Evolutionary conservation across 2,888 invertebrate species (phyloP).

Genomic region (Drosophila robusta): DNA sequence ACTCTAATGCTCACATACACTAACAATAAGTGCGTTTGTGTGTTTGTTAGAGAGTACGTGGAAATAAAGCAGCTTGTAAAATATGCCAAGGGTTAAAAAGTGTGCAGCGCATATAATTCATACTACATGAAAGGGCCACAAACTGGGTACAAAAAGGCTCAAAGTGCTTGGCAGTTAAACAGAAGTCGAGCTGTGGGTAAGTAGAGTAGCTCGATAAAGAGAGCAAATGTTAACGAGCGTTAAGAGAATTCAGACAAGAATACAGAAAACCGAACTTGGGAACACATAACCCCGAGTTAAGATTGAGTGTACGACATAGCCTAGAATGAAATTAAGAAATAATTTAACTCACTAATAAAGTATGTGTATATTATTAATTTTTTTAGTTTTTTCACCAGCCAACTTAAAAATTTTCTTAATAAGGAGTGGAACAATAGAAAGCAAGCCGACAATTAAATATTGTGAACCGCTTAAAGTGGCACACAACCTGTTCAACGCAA

Average conservation of each 20-base stretch:
- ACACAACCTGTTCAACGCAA: too few species aligned
- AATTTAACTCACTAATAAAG: background rate
- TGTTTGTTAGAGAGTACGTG: conserved; percentile 69
- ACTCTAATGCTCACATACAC: conserved; percentile 17
- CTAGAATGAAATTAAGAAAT: background rate
- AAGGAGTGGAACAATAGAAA: too few species aligned
- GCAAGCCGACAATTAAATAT: too few species aligned
- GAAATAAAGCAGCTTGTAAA: conserved; percentile 77
- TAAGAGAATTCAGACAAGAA: conserved; percentile 27
- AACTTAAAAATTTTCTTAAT: too few species aligned
- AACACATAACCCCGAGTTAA: background rate
- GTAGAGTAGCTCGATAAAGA: conserved; percentile 18
- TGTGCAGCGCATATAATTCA: conserved; percentile 78
- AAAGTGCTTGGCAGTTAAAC: conserved; percentile 61
- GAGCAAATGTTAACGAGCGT: conserved; percentile 30
- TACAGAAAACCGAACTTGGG: background rate
- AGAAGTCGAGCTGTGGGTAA: conserved; percentile 60
- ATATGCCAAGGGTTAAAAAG: conserved; percentile 80
- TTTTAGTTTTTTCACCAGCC: too few species aligned
- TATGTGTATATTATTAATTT: too few species aligned
- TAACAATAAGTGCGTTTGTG: conserved; percentile 72
- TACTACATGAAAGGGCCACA: conserved; percentile 52
- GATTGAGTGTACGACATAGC: too few species aligned
- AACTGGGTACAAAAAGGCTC: conserved; percentile 36
- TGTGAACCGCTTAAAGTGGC: too few species aligned